phyloP scores from a whole-genome alignment of 30 jellyfish, hydroid and myxozoan species.

The Aurelia sp. region DNA sequence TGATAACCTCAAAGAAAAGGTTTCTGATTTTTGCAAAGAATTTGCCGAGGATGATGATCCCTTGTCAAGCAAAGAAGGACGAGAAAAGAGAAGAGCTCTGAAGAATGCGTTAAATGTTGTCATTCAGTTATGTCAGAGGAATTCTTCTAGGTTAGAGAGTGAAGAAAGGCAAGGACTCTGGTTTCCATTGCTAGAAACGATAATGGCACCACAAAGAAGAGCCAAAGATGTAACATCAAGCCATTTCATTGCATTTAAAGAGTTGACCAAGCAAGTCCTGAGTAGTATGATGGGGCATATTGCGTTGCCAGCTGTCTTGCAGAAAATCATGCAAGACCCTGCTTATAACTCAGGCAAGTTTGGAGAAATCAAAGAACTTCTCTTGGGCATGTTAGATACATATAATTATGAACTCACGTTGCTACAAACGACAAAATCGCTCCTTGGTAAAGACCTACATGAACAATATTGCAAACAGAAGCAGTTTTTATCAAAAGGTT shows the following conservation, averaged over 20 bases:
- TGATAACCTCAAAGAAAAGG: slow-evolving; percentile 75
- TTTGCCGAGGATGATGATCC: slow-evolving; percentile 70
- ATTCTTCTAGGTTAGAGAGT: slow-evolving; percentile 83
- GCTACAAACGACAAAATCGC: slow-evolving; percentile 85
- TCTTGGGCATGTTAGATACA: slow-evolving; percentile 97
- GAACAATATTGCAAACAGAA: slow-evolving; percentile 85
- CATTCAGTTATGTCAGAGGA: slow-evolving; percentile 84
- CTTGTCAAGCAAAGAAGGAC: slow-evolving; percentile 63
- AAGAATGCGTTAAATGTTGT: slow-evolving; percentile 55
- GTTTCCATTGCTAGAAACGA: slow-evolving; percentile 95
- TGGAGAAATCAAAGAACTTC: slow-evolving; percentile 95
- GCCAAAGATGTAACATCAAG: slow-evolving; percentile 83
- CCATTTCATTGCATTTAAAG: slow-evolving; percentile 93
- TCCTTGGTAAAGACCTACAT: slow-evolving; percentile 86
- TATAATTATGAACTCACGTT: slow-evolving; percentile 94
- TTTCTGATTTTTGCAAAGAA: slow-evolving; percentile 54
- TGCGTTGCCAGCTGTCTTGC: slow-evolving; percentile 94
- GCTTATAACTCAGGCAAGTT: slow-evolving; percentile 96
- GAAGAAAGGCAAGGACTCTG: slow-evolving; percentile 96
- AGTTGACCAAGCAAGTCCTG: slow-evolving; percentile 89
- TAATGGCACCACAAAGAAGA: slow-evolving; percentile 98
- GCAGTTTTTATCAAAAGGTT: slow-evolving; percentile 75
- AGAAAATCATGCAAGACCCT: slow-evolving; percentile 98
- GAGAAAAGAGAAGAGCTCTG: slow-evolving; percentile 42
- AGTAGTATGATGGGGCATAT: slow-evolving; percentile 97